A percentile compares a stretch with the other conserved stretches of the same genome.
Evolutionary conservation across 2,113 vertebrate genomes (phyloP).

Genomic region (Phylloscopus whistleri): DNA sequence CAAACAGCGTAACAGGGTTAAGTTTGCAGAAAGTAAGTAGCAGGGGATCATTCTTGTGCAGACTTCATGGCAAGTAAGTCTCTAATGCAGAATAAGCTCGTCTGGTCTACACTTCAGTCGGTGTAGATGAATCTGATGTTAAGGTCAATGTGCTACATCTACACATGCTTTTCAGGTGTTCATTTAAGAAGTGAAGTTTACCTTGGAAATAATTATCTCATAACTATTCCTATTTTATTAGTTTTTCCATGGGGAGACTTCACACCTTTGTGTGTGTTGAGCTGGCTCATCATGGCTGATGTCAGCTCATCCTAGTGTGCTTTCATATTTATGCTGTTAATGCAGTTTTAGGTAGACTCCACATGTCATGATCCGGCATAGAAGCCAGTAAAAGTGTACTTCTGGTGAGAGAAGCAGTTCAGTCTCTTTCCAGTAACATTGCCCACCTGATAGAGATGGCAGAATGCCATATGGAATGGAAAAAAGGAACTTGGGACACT

Average conservation of each 20-base stretch:
- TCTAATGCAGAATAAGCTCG: neutral
- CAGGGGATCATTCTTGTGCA: neutral
- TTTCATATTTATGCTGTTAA: neutral
- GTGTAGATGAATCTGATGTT: neutral
- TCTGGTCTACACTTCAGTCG: neutral
- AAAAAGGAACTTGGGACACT: neutral
- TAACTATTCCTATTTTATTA: neutral
- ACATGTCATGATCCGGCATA: fast-evolving
- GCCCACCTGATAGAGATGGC: neutral
- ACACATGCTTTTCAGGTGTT: neutral
- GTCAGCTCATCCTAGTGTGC: neutral
- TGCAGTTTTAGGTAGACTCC: neutral
- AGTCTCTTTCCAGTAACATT: neutral
- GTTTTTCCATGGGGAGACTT: neutral
- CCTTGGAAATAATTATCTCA: neutral
- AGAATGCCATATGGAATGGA: neutral
- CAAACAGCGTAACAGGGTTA: neutral
- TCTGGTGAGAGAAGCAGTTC: neutral
- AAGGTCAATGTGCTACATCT: neutral
- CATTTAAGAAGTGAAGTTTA: neutral
- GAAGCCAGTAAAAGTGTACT: neutral
- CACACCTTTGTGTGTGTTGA: fast-evolving
- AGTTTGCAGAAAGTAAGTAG: neutral
- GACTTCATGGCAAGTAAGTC: neutral
- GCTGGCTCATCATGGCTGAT: too few species aligned